phyloP scores from a whole-genome alignment of 2,888 invertebrate species.

The Tuberolachnus salignus region DNA sequence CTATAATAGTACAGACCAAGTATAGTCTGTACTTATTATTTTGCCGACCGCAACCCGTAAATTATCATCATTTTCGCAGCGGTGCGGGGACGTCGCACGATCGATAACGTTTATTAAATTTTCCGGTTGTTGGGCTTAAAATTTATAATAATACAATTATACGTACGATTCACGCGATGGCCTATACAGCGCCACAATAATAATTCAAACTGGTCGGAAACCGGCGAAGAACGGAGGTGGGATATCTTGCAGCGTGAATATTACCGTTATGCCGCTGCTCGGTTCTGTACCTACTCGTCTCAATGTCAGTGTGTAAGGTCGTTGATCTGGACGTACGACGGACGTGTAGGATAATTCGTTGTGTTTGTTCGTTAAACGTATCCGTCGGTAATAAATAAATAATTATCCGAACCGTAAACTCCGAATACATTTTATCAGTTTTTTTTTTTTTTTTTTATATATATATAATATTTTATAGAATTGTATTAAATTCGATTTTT shows the following conservation, averaged over 20 bases:
- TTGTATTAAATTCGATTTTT: not conserved
- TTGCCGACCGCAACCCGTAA: not conserved
- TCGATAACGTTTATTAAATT: conserved; percentile 15
- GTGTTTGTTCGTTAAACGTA: not conserved
- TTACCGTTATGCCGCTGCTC: conserved; percentile 26
- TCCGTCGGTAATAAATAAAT: too few species aligned
- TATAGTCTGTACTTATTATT: not conserved
- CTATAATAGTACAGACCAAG: too few species aligned
- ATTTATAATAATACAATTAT: not conserved
- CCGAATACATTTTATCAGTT: not conserved
- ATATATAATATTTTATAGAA: too few species aligned
- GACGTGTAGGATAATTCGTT: too few species aligned
- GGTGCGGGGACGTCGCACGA: not conserved
- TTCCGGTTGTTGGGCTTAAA: not conserved
- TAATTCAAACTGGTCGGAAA: conserved; percentile 17
- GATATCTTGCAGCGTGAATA: not conserved
- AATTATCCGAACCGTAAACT: too few species aligned
- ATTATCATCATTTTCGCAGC: not conserved
- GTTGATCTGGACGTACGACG: conserved; percentile 39
- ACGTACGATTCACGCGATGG: not conserved
- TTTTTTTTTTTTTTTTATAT: too few species aligned
- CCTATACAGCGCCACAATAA: not conserved
- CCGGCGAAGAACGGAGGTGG: conserved; percentile 28
- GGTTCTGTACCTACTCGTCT: conserved; percentile 36
- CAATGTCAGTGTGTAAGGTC: conserved; percentile 49